phyloP scores from a whole-genome alignment of 2,797 vertebrate genomes.

The Psittacula echo region DNA sequence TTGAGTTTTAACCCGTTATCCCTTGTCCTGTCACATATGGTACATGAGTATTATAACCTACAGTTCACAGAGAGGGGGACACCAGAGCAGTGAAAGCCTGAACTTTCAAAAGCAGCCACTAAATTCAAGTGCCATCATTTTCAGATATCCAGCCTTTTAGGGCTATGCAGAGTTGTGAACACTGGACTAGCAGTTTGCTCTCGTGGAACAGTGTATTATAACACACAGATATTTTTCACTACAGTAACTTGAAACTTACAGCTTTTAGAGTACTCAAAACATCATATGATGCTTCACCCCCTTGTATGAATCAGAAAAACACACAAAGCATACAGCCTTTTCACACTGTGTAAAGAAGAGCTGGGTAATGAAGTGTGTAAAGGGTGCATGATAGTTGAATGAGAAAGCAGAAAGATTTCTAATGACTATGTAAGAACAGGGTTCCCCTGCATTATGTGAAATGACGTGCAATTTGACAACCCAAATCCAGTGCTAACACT shows the following conservation, averaged over 20 bases:
- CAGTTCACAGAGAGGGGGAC: background rate
- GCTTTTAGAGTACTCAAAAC: background rate
- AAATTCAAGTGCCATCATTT: background rate
- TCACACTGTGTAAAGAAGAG: conserved; percentile 34
- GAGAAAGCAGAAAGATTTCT: conserved; percentile 32
- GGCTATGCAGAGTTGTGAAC: background rate
- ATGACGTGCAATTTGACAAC: background rate
- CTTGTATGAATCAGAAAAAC: background rate
- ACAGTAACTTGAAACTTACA: background rate
- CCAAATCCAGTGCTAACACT: background rate
- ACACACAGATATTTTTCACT: background rate
- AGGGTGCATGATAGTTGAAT: conserved; percentile 14
- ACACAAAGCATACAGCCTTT: background rate
- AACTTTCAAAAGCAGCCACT: background rate
- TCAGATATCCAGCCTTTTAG: background rate
- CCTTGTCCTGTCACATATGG: background rate
- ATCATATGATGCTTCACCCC: background rate
- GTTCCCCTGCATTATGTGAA: conserved; percentile 1
- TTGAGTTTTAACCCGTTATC: no score
- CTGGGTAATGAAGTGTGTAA: conserved; percentile 61
- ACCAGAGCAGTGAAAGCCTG: background rate
- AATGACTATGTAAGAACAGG: background rate
- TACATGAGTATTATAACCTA: background rate
- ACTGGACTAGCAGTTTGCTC: background rate
- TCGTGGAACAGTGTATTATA: background rate